Percentiles rank a stretch among this genome's conserved stretches.
Conservation (phyloP, 2,113 vertebrate genomes). For the Cairina moschata region DNA sequence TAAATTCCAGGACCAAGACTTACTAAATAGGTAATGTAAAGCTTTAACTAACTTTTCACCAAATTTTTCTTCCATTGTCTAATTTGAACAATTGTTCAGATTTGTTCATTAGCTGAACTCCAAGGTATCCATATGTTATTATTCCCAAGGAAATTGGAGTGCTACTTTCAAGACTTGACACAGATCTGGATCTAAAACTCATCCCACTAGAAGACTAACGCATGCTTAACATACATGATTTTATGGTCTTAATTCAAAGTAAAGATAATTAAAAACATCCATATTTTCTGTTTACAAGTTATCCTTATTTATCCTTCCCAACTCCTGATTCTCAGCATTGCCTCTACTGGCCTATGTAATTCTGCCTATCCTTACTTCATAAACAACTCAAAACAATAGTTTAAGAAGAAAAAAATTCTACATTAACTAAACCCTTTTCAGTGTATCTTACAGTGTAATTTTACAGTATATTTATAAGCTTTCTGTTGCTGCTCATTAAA, state of each 20-base stretch:
- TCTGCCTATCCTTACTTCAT: neutral
- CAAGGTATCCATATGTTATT: neutral
- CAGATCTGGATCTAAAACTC: neutral
- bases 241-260: neutral
- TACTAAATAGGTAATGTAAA: neutral
- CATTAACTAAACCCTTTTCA: neutral
- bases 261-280: neutral
- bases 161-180: neutral
- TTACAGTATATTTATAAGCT: neutral
- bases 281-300: neutral
- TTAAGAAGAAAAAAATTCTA: neutral
- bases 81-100: neutral
- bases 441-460: neutral
- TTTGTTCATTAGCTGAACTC: neutral
- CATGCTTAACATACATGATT: neutral
- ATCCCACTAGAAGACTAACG: neutral
- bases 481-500: neutral
- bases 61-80: neutral
- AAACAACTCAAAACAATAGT: neutral
- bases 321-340: neutral
- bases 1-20: neutral
- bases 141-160: neutral
- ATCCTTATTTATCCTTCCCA: neutral
- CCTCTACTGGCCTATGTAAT: neutral
- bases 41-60: neutral